Evolutionary conservation across 1,140 invertebrate genomes (phyloP), one percentile per base, ranked within the genome.

Genomic region (Cecropterus lyciades): DNA sequence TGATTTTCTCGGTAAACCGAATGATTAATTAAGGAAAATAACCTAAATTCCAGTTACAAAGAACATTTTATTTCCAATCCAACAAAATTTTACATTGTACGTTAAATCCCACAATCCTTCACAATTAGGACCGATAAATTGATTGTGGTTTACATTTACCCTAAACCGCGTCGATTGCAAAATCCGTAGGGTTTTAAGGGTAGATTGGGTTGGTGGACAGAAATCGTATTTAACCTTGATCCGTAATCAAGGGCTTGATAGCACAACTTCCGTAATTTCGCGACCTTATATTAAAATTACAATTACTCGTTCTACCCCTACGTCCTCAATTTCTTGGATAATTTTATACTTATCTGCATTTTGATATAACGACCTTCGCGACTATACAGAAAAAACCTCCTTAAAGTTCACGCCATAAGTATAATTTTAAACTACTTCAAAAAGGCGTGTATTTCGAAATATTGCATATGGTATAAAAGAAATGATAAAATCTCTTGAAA

Each of bases 281-380:
- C 27, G 15, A 27, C 49, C 49, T 27, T 52, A 27, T 11, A 51
- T 51, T 51, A 52, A 52, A 51, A 51, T 17, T n/a, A 8, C 24
- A 30, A 51, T 51, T 51, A 51, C 48, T 20, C 48, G 13, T 27
- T 27, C 14, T n/a, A 30, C 16, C 20, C 20, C n/a, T 1, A 30
- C 48, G 30, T 24, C 48, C 48, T 27, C 48, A 33, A 17, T 51
- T 51, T 51, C 48, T 51, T 51, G 20, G 24, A 51, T 20, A 30
- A 51, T 51, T 51, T 51, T 20, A 51, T 51, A 51, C 48, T 20
- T 51, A 51, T 51, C 30, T 51, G 48, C 48, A 16, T 51, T 51
- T 30, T 30, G 6, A 33, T 33, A 33, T 33, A 33, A 8, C n/a
- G n/a, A n/a, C n/a, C 30, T 33, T 33, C 20, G 20, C 5, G 7